Base-by-base conservation (phyloP, 2,113 vertebrate genomes). In the Spizaetus ornatus region DNA sequence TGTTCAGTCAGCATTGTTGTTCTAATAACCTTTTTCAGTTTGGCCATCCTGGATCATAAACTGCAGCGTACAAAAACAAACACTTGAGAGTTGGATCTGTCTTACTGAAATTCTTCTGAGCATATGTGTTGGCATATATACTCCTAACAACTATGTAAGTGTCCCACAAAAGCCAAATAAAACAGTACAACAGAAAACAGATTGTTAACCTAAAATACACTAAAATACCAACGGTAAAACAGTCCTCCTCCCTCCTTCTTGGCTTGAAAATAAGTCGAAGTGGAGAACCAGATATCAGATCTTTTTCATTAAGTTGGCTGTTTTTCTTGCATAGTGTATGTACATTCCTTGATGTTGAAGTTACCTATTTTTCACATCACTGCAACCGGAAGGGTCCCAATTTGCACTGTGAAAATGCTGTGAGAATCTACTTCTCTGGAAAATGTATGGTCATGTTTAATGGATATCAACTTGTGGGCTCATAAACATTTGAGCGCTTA, bases 51-150 rank as follows among this genome's bases (percentile, higher is more conserved):
- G 73, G 73, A 50, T 73, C 32, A 29, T 55, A 26, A 80, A 48
- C 47, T 56, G 32, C 32, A 34, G 6, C 1, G 1, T 22, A 29
- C 7, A 16, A 74, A 89, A 67, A 4, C 36, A 62, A 56, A 25
- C 74, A 14, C 47, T 38, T 18, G 32, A 32, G 50, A 61, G 73
- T 43, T 61, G 50, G 40, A n/a, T 62, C 42, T 74, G 55, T 61
- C 13, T 43, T 21, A 29, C 9, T 56, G 73, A 73, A 32, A 42
- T 73, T 36, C 21, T 53, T 72, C 36, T 55, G 27, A 43, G 42
- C 27, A 0, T 36, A 6, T 38, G 42, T 38, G 40, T 74, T 74
- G 67, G n/a, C 2, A 0, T 55, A 10, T 40, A 1, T 40, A 59
- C 26, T 73, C 40, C 38, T 21, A 25, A 48, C n/a, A 48, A 20